Evolutionary conservation across 2,888 invertebrate genomes (phyloP).

Genomic region (Drosophila subquinaria): DNA sequence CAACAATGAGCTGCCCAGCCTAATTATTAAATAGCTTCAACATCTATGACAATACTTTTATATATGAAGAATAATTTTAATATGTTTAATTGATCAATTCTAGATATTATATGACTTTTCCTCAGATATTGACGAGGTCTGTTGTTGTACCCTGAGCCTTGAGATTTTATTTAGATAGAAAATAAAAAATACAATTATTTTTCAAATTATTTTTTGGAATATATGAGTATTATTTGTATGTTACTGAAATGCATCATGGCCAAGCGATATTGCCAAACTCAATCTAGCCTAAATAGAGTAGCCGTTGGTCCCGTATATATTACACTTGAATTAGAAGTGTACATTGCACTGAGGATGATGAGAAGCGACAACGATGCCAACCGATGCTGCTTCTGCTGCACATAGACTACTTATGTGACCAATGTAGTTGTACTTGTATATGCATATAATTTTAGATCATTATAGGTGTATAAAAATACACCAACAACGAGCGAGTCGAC

Average conservation of each 20-base stretch:
- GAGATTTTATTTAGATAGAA: too few relatives aligned
- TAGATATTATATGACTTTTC: not conserved
- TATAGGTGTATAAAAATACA: slow-evolving; percentile 76
- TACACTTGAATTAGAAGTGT: slow-evolving; percentile 79
- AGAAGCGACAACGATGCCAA: slow-evolving; percentile 51
- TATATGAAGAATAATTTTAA: not conserved
- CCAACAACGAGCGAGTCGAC: slow-evolving; percentile 58
- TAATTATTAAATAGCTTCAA: not conserved
- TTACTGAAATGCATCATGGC: too few relatives aligned
- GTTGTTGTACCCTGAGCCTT: not conserved
- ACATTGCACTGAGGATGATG: slow-evolving; percentile 58
- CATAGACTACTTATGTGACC: slow-evolving; percentile 46
- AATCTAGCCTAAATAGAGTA: slow-evolving; percentile 38
- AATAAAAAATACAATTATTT: too few relatives aligned
- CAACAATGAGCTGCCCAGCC: slow-evolving; percentile 39
- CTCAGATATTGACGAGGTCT: not conserved
- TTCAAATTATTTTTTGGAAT: too few relatives aligned
- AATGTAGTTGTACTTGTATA: slow-evolving; percentile 23
- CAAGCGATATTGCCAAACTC: not conserved
- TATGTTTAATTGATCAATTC: not conserved
- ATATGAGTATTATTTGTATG: too few relatives aligned
- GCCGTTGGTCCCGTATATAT: slow-evolving; percentile 57
- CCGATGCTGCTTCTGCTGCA: slow-evolving; percentile 31
- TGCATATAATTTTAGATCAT: slow-evolving; percentile 77
- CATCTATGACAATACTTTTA: not conserved